phyloP scores from a whole-genome alignment of 2,888 invertebrate genomes.

The Oligia strigilis region DNA sequence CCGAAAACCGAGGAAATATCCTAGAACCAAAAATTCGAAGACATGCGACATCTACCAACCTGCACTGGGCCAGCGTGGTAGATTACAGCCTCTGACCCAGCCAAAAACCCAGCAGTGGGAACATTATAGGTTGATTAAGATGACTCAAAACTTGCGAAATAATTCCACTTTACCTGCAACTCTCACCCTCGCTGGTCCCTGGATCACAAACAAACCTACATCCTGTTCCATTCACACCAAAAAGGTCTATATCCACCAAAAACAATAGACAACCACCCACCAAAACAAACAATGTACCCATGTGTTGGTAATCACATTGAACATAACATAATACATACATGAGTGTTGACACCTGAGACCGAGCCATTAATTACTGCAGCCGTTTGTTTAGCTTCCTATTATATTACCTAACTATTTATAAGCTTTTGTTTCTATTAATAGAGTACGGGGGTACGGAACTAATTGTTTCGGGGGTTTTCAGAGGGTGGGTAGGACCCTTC shows the following conservation, averaged over 20 bases:
- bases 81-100: too few species aligned
- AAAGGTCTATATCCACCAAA: constrained; percentile 1
- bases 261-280: constrained; percentile 4
- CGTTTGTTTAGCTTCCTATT: constrained; percentile 31
- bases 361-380: constrained; percentile 42
- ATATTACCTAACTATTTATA: constrained; percentile 36
- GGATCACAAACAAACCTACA: neutral
- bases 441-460: constrained; percentile 23
- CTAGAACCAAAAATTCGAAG: too few species aligned
- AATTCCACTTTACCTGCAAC: neutral
- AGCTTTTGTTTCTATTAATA: constrained; percentile 37
- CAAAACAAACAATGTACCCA: constrained; percentile 30
- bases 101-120: too few species aligned
- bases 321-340: constrained; percentile 39
- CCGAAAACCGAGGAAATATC: too few species aligned
- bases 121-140: too few species aligned
- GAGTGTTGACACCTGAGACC: constrained; percentile 43
- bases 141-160: neutral
- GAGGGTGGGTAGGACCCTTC: neutral
- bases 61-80: too few species aligned
- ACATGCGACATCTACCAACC: too few species aligned
- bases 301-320: constrained; percentile 32
- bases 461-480: constrained; percentile 22
- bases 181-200: neutral
- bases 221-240: neutral